Conservation (phyloP, 2,888 invertebrate species). For the Acanthosepion lycidas region DNA sequence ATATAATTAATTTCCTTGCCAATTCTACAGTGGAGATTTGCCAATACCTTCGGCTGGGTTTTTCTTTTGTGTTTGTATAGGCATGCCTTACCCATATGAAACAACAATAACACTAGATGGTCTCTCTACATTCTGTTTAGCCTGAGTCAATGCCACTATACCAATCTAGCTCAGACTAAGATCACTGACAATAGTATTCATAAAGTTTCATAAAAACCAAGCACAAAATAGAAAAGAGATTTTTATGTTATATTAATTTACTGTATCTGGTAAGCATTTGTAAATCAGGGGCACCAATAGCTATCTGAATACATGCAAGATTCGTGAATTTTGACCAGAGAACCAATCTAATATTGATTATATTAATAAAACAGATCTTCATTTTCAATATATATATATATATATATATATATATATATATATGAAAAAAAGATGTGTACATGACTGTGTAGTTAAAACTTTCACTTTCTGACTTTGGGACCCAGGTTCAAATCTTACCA, state of each 20-base stretch:
- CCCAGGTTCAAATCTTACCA: too few species aligned
- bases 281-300: neutral
- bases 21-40: neutral
- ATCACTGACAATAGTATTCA: neutral
- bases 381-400: too few species aligned
- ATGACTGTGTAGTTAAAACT: too few species aligned
- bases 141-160: neutral
- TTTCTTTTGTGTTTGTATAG: neutral
- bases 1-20: neutral
- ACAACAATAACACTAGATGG: neutral
- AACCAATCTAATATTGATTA: neutral
- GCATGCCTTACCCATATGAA: neutral
- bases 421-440: too few species aligned
- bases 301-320: neutral
- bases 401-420: too few species aligned
- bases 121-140: neutral
- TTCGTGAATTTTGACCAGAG: neutral
- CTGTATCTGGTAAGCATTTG: neutral
- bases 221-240: neutral
- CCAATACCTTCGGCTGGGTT: neutral
- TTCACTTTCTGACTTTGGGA: too few species aligned
- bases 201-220: neutral
- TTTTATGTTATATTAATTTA: neutral
- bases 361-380: neutral
- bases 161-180: neutral